phyloP scores from a whole-genome alignment of 2,888 invertebrate genomes.

The Orthonychiurus folsomi region DNA sequence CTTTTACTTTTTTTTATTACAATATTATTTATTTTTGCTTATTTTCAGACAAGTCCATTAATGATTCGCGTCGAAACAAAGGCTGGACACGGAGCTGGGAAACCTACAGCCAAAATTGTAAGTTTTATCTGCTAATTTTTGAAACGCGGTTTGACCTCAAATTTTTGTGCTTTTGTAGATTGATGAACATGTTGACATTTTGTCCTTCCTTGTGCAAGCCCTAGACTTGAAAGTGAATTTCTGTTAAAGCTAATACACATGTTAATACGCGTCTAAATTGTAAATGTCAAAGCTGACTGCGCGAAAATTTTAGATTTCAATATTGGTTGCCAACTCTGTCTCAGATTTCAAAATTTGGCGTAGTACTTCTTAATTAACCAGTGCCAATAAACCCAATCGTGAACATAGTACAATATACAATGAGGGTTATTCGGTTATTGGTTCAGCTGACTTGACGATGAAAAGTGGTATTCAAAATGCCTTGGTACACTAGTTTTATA shows the following conservation, averaged over 20 bases:
- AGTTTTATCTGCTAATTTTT: constrained; percentile 41
- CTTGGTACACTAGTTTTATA: no score
- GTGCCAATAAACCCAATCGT: no score
- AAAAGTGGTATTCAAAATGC: no score
- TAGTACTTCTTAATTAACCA: no score
- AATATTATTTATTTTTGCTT: not conserved
- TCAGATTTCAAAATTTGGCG: no score
- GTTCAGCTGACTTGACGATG: no score
- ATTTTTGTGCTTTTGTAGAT: constrained; percentile 52
- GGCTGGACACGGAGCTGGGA: constrained; percentile 94
- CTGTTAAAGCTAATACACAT: not conserved
- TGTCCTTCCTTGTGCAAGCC: constrained; percentile 69
- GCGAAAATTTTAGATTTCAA: not conserved
- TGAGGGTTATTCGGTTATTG: no score
- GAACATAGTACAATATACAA: no score
- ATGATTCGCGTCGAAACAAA: constrained; percentile 85
- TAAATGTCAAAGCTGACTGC: not conserved
- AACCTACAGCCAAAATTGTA: constrained; percentile 88
- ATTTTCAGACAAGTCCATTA: constrained; percentile 64
- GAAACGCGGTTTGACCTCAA: not conserved
- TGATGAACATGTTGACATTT: constrained; percentile 83
- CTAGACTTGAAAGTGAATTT: constrained; percentile 46
- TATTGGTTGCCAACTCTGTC: no score
- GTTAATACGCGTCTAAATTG: not conserved
- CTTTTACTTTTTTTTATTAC: not conserved